phyloP scores from a whole-genome alignment of 2,888 invertebrate species.

The Scaptomyza caliginosa region DNA sequence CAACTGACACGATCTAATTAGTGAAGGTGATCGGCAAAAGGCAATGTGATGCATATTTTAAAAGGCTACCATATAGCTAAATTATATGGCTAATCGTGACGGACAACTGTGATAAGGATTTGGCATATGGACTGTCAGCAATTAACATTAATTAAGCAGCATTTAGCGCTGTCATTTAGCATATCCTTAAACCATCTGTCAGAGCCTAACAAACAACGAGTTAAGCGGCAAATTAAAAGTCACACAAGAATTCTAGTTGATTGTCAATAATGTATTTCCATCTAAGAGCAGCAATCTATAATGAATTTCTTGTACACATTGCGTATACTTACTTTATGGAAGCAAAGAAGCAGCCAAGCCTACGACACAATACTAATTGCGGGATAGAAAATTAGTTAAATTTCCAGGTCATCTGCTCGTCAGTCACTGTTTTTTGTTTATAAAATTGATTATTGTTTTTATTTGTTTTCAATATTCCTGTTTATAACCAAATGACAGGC shows the following conservation, averaged over 20 bases:
- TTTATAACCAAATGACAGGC: constrained; percentile 12
- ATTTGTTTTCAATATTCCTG: not conserved
- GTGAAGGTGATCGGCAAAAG: not conserved
- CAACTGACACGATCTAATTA: constrained; percentile 6
- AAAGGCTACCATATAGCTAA: no score
- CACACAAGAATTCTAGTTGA: constrained; percentile 5
- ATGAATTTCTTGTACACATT: constrained; percentile 40
- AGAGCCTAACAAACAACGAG: not conserved
- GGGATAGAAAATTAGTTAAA: no score
- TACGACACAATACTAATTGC: no score
- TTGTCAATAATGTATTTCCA: constrained; percentile 7
- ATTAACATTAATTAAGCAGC: not conserved
- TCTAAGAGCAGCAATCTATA: constrained; percentile 22
- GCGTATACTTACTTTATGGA: no score
- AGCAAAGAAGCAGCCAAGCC: no score
- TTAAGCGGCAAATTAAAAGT: constrained; percentile 10
- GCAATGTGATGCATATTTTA: constrained; percentile 6
- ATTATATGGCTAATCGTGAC: not conserved
- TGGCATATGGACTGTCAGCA: no score
- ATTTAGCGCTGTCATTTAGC: not conserved
- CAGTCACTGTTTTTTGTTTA: not conserved
- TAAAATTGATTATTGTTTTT: not conserved
- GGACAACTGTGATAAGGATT: not conserved
- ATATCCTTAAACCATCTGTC: not conserved
- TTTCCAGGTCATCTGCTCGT: not conserved